phyloP scores from a whole-genome alignment of 1,140 invertebrate species.

The Solen grandis region DNA sequence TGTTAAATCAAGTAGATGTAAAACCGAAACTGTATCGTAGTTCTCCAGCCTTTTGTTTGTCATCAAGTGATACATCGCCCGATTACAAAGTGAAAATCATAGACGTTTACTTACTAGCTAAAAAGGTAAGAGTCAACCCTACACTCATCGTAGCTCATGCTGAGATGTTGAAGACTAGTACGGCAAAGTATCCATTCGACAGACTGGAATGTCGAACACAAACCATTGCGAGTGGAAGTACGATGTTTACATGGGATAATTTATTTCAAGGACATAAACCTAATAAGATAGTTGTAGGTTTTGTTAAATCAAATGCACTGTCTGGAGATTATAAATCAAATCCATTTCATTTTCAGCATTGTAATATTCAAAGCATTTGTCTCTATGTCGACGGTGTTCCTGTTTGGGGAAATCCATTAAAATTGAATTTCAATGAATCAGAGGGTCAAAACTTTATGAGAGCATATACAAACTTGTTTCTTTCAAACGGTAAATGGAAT shows the following conservation, averaged over 20 bases:
- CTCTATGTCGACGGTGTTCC: slow-evolving; percentile 36
- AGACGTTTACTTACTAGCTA: slow-evolving; percentile 40
- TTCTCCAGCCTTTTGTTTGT: slow-evolving; percentile 39
- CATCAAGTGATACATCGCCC: slow-evolving; percentile 25
- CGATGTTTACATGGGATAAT: slow-evolving; percentile 48
- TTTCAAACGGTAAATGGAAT: slow-evolving; percentile 23
- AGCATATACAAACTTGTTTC: slow-evolving; percentile 38
- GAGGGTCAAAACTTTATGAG: slow-evolving; percentile 37
- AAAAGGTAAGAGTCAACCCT: slow-evolving; percentile 28
- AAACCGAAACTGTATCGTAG: slow-evolving; percentile 45
- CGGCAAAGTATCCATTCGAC: slow-evolving; percentile 38
- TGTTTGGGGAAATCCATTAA: slow-evolving; percentile 39
- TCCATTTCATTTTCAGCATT: slow-evolving; percentile 44
- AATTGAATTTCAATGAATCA: slow-evolving; percentile 38
- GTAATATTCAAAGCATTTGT: slow-evolving; percentile 37
- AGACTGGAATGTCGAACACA: slow-evolving; percentile 38
- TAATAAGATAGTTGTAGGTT: slow-evolving; percentile 19
- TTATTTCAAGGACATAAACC: slow-evolving; percentile 49
- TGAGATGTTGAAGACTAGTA: slow-evolving; percentile 28
- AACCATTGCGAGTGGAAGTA: slow-evolving; percentile 38
- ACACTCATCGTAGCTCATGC: slow-evolving; percentile 36
- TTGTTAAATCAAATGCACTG: slow-evolving; percentile 51
- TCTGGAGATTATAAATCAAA: slow-evolving; percentile 53
- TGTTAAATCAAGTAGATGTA: slow-evolving; percentile 54
- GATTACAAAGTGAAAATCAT: slow-evolving; percentile 32